A percentile compares a stretch with the other conserved stretches of the same genome.
Evolutionary conservation across 1,140 invertebrate genomes (phyloP).

Genomic region (Euschistus heros): DNA sequence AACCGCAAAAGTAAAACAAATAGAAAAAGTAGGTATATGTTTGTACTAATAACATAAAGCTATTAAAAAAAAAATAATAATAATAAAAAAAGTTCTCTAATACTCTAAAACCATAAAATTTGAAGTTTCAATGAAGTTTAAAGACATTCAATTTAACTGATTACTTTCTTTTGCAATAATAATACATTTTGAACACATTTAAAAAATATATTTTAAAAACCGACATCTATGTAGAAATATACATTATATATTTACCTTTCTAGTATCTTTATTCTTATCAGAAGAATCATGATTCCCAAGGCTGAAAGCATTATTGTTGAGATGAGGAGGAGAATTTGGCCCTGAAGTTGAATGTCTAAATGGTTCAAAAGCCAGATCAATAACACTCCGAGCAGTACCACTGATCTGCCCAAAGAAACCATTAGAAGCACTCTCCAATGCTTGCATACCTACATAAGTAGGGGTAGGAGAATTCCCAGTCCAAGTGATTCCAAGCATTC

Average conservation of each 20-base stretch:
- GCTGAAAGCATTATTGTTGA: conserved; percentile 62
- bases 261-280: conserved; percentile 19
- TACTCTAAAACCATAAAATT: no score
- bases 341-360: conserved; percentile 49
- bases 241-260: conserved; percentile 17
- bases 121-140: not conserved
- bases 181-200: not conserved
- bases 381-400: conserved; percentile 38
- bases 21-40: no score
- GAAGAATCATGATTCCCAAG: conserved; percentile 28
- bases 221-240: not conserved
- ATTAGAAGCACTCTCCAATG: conserved; percentile 46
- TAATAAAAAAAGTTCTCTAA: no score
- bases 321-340: conserved; percentile 52
- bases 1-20: no score
- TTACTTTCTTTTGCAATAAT: not conserved
- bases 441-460: conserved; percentile 46
- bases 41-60: no score
- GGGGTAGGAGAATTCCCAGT: conserved; percentile 44
- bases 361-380: conserved; percentile 53
- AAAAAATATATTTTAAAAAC: not conserved
- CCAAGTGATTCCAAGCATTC: conserved; percentile 65
- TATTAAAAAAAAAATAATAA: no score
- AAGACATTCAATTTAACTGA: not conserved
- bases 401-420: conserved; percentile 71